These are phyloP conservation scores for Thryonomys swinderianus DNA, from an alignment of 2,113 vertebrate genomes.

Conservation along the genomic window DNA sequence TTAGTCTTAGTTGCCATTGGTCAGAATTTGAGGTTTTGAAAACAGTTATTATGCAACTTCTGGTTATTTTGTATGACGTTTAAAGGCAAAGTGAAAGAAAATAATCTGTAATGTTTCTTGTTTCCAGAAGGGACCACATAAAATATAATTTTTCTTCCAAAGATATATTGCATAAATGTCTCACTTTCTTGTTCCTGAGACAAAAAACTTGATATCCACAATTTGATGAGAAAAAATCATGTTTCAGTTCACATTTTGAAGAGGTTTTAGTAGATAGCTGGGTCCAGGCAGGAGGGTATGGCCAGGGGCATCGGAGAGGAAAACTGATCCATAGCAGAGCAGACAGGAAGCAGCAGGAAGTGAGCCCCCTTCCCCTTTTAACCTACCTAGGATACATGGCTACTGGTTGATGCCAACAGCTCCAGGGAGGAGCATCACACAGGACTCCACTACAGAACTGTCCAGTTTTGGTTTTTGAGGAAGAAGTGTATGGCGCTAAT, in stretches of 20 bases:
- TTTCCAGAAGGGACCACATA: not conserved
- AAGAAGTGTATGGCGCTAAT: not conserved
- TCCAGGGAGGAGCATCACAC: not conserved
- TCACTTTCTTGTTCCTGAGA: not conserved
- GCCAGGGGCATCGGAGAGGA: not conserved
- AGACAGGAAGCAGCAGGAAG: not conserved
- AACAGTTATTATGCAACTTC: not conserved
- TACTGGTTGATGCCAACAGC: not conserved
- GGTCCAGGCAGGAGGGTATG: not conserved
- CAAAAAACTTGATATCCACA: not conserved
- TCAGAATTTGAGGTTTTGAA: not conserved
- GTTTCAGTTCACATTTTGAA: not conserved
- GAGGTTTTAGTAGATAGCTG: not conserved
- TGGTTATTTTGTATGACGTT: not conserved
- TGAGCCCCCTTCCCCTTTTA: not conserved
- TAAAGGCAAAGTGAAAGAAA: not conserved
- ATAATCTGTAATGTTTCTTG: not conserved
- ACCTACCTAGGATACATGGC: not conserved
- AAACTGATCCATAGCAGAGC: not conserved
- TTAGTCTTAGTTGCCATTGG: not conserved
- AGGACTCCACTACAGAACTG: not conserved
- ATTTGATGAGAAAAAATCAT: not conserved
- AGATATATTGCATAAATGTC: not conserved
- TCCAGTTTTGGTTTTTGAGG: not conserved
- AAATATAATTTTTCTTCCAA: not conserved